A percentile compares a stretch with the other conserved stretches of the same genome.
phyloP scores from a whole-genome alignment of 2,888 invertebrate species.

The Synanthedon formicaeformis region DNA sequence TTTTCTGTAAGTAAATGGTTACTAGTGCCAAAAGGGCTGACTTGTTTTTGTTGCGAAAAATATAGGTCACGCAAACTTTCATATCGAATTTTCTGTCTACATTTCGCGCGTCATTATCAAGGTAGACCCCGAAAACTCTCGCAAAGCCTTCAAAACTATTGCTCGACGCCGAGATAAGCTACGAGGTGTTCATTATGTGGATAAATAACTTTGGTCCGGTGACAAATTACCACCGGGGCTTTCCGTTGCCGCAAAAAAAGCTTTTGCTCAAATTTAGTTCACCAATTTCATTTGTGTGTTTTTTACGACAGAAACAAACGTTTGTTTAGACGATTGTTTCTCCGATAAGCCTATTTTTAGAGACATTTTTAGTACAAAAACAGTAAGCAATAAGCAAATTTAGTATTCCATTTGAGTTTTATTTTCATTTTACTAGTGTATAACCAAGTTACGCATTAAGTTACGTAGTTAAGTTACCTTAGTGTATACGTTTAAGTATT shows the following conservation, averaged over 20 bases:
- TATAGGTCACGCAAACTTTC: too few relatives aligned
- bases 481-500: too few relatives aligned
- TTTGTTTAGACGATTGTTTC: not conserved
- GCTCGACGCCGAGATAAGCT: slow-evolving; percentile 27
- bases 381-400: too few relatives aligned
- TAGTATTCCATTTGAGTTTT: too few relatives aligned
- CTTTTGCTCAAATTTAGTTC: slow-evolving; percentile 1
- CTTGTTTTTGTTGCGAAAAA: slow-evolving; percentile 6
- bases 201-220: slow-evolving; percentile 40
- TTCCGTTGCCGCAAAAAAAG: not conserved
- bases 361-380: too few relatives aligned
- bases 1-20: too few relatives aligned
- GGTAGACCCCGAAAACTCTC: not conserved
- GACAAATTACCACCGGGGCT: slow-evolving; percentile 29
- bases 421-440: too few relatives aligned
- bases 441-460: too few relatives aligned
- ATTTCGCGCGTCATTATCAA: too few relatives aligned
- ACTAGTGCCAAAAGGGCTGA: too few relatives aligned
- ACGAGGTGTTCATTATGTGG: slow-evolving; percentile 45
- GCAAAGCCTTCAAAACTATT: slow-evolving; percentile 6
- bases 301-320: not conserved
- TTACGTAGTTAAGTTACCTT: too few relatives aligned
- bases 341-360: not conserved
- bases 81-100: too few relatives aligned
- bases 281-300: not conserved